Evolutionary conservation across 2,113 vertebrate species (phyloP), one percentile per base, ranked within the genome.

Genomic region (Neolamprologus hecqui): DNA sequence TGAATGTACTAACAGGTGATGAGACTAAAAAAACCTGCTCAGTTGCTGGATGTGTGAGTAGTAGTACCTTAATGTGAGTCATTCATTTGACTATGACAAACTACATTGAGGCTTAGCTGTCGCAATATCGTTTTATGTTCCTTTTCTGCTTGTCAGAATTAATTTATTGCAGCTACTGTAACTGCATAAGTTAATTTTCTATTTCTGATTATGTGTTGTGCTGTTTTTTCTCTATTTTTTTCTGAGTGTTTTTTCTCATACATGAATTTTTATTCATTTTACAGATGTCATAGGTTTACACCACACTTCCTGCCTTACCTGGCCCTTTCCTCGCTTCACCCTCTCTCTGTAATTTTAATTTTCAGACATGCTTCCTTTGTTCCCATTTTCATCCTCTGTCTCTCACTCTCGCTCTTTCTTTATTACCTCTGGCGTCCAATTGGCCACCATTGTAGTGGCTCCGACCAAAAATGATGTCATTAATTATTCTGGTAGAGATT

Each of bases 401-500:
- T 79, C 68, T 65, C 54, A 73, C n/a, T 47, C 37, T 77, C 26
- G 1, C 45, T 73, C 21, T 28, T 60, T 35, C 70, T 88, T 86
- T 84, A 79, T 84, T 90, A 92, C 75, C 81, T 70, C 87, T 68
- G 88, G 86, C 51, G 28, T 87, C 90, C 84, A 86, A 90, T 88
- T 91, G 92, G 88, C 92, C 21, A 2, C 60, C 42, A 73, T 79
- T 84, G 65, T 83, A 45, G 65, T 45, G 23, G 63, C 86, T 79
- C 37, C 63, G 49, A 79, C 82, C 70, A 51, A 92, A 94, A 84
- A 93, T 93, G 84, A 93, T 91, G 92, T 92, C 93, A 93, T 94
- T 95, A 92, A 95, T 94, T 93, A 94, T 93, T 95, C 90, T 89
- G 79, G 84, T 26, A 88, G 86, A 92, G 90, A 92, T 93, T 94